Percentiles rank a stretch among this genome's conserved stretches.
Conservation (phyloP, 2,113 vertebrate genomes). For the Rhinoderma darwinii region DNA sequence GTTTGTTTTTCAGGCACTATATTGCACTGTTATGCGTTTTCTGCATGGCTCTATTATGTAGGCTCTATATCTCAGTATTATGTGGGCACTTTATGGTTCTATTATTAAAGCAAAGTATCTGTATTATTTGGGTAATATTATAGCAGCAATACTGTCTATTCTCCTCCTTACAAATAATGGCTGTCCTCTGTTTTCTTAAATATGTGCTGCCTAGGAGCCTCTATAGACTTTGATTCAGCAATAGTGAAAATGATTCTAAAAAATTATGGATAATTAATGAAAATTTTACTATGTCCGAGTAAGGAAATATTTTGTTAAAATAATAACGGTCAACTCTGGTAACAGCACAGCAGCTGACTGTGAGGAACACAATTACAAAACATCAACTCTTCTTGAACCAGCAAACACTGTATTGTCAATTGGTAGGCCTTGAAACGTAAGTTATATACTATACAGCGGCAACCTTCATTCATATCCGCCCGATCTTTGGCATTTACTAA, state of each 20-base stretch:
- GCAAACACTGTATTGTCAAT: background rate
- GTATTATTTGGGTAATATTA: no score
- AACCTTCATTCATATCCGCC: background rate
- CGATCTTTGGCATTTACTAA: background rate
- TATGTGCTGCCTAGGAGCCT: no score
- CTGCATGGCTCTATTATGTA: no score
- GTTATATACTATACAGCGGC: background rate
- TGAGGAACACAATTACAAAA: background rate
- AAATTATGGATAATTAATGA: background rate
- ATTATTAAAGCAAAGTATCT: no score
- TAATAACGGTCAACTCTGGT: background rate
- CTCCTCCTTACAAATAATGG: background rate
- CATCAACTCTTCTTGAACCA: background rate
- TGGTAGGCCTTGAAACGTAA: background rate
- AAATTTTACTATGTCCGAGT: background rate
- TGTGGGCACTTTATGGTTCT: no score
- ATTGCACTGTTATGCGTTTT: no score
- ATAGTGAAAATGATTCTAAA: no score
- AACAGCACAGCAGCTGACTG: background rate
- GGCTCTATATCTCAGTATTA: no score
- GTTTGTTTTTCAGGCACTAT: no score
- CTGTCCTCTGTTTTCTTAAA: background rate
- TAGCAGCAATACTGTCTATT: no score
- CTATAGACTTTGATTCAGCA: no score
- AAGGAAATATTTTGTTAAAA: background rate